Evolutionary conservation across 2,113 vertebrate genomes (phyloP).

Genomic region (Notiomystis cincta): DNA sequence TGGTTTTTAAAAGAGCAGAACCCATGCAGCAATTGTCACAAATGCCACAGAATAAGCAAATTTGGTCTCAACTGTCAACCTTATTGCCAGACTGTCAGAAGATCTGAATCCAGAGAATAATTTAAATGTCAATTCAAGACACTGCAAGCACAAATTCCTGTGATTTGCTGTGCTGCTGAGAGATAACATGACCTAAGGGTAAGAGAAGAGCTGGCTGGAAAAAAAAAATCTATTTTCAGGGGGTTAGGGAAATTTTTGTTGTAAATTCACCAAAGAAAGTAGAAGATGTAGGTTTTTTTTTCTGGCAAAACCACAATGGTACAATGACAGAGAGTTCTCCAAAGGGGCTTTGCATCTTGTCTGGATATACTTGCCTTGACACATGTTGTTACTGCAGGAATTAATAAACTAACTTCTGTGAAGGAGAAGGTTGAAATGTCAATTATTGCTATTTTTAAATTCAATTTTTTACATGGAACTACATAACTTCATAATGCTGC

Average conservation of each 20-base stretch:
- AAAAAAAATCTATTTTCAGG: not conserved
- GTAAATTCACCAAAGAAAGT: not conserved
- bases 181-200: not conserved
- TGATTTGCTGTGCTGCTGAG: not conserved
- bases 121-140: slow-evolving; percentile 62
- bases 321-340: not conserved
- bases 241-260: not conserved
- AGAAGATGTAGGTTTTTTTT: not conserved
- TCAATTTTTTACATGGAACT: not conserved
- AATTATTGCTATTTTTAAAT: not conserved
- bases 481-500: not conserved
- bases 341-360: not conserved
- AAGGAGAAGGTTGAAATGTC: not conserved
- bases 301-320: not conserved
- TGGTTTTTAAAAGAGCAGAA: slow-evolving; percentile 42
- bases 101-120: slow-evolving; percentile 49
- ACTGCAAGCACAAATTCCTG: not conserved
- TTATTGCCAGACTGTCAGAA: slow-evolving; percentile 48
- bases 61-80: slow-evolving; percentile 41
- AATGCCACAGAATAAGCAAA: slow-evolving; percentile 45
- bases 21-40: not conserved
- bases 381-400: not conserved
- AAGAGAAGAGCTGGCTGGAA: not conserved
- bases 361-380: not conserved
- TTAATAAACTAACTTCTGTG: not conserved